These are phyloP conservation scores for Stenoptilia bipunctidactyla DNA, from an alignment of 2,888 invertebrate species.

Conservation along the genomic window DNA sequence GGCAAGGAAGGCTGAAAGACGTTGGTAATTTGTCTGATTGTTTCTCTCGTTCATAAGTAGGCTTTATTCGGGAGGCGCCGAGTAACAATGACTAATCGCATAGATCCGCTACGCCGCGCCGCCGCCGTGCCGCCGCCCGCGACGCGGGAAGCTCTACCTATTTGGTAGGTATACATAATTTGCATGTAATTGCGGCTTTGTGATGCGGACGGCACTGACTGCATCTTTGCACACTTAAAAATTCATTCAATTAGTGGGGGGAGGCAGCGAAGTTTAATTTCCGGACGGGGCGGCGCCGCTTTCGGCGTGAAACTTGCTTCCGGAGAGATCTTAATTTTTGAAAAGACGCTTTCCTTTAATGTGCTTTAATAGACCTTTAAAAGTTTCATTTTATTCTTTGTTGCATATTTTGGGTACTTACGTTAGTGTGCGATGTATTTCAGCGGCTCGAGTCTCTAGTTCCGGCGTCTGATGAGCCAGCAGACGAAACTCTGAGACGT, in stretches of 20 bases:
- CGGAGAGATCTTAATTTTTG: constrained; percentile 45
- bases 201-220: constrained; percentile 42
- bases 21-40: constrained; percentile 32
- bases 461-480: constrained; percentile 93
- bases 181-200: constrained; percentile 65
- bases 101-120: constrained; percentile 20
- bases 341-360: constrained; percentile 26
- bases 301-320: constrained; percentile 39
- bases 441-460: constrained; percentile 87
- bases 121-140: constrained; percentile 27
- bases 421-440: constrained; percentile 90
- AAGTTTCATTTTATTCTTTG: constrained; percentile 27
- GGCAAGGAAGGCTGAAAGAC: constrained; percentile 15
- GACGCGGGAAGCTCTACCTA: constrained; percentile 24
- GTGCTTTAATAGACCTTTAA: constrained; percentile 15
- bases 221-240: constrained; percentile 63
- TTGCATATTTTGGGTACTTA: constrained; percentile 56
- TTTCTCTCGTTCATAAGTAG: constrained; percentile 12
- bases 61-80: constrained; percentile 14
- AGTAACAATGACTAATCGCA: constrained; percentile 42
- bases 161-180: constrained; percentile 59
- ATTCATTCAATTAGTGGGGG: constrained; percentile 59
- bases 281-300: constrained; percentile 37
- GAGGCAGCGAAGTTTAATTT: constrained; percentile 57
- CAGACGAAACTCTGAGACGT: constrained; percentile 95